These are phyloP conservation scores for Cephus nigrinus DNA, from an alignment of 2,888 invertebrate genomes.

Conservation along the genomic window DNA sequence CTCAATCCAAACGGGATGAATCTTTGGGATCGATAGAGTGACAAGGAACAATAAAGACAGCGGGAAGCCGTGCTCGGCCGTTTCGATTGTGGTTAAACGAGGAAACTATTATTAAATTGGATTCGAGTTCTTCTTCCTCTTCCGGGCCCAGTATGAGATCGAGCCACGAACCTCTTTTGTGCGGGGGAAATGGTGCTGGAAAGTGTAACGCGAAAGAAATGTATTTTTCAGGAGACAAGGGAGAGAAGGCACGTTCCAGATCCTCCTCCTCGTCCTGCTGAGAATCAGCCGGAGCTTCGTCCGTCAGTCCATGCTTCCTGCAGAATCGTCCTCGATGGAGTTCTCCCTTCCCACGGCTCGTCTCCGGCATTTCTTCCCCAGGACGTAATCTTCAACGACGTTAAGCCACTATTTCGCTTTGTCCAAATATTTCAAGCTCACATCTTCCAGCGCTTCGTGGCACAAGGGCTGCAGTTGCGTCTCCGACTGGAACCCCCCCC, in stretches of 20 bases:
- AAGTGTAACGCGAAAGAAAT: conserved; percentile 31
- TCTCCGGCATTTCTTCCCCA: conserved; percentile 11
- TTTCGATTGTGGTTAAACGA: conserved; percentile 48
- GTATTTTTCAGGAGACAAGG: conserved; percentile 39
- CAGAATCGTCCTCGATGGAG: conserved; percentile 12
- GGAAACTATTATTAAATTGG: conserved; percentile 51
- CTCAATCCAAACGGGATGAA: no score
- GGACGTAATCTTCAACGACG: conserved; percentile 28
- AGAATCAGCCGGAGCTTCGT: no score
- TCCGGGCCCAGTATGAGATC: background rate
- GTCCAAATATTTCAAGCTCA: conserved; percentile 17
- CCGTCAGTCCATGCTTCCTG: conserved; percentile 20
- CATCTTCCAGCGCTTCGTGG: background rate
- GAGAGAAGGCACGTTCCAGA: no score
- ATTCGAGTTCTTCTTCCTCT: background rate
- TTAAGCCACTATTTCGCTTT: conserved; percentile 21
- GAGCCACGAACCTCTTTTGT: conserved; percentile 45
- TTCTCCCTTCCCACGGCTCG: no score
- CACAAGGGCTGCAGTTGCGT: background rate
- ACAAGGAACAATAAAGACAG: no score
- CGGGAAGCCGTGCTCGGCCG: background rate
- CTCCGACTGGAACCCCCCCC: background rate
- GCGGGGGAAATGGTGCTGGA: conserved; percentile 44
- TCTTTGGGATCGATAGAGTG: no score
- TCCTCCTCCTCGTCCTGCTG: no score